Base-by-base conservation (phyloP, 2,888 invertebrate species). In the Eudemis profundana region DNA sequence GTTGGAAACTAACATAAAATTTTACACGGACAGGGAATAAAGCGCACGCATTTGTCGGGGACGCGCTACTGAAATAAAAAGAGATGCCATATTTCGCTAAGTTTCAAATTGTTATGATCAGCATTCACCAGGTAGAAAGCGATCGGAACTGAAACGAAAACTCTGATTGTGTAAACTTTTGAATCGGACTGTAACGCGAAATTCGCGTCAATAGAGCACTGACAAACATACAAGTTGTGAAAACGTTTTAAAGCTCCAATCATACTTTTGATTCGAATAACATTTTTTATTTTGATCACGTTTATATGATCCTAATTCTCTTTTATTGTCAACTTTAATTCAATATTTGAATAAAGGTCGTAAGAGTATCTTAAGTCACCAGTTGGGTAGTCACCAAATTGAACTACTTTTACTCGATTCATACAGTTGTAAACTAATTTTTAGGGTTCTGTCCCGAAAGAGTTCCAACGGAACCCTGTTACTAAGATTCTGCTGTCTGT, bases 71-170 rank as follows among this genome's bases (percentile, higher is more conserved):
- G 80, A 78, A 82, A 84, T 87, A 86, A 86, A 86, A 84, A 78
- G 77, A 83, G 77, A 78, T 72, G 80, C 81, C 81, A 84, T 87
- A 87, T 87, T 84, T 83, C 75, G 76, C 76, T 66, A 78, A 83
- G 78, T 85, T 83, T 69, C 71, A 78, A 82, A 81, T 85, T 87
- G 85, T 86, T 87, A 87, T 85, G 84, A 85, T 81, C 84, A 80
- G 76, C 74, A 78, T 75, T 81, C 83, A 79, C 76, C 74, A 78
- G 76, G 78, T 81, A 75, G 73, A 75, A 76, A 70, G 74, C 73
- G 77, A 75, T 76, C 67, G 70, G 73, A 78, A 72, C 74, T 71
- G 74, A 73, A 75, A 77, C 76, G 72, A 72, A 73, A 69, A 61
- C 72, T 72, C 72, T 76, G 78, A 83, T 84, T 83, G 78, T 79